These are phyloP conservation scores for Psylliodes chrysocephalus DNA, from an alignment of 2,888 invertebrate genomes.

Conservation along the genomic window DNA sequence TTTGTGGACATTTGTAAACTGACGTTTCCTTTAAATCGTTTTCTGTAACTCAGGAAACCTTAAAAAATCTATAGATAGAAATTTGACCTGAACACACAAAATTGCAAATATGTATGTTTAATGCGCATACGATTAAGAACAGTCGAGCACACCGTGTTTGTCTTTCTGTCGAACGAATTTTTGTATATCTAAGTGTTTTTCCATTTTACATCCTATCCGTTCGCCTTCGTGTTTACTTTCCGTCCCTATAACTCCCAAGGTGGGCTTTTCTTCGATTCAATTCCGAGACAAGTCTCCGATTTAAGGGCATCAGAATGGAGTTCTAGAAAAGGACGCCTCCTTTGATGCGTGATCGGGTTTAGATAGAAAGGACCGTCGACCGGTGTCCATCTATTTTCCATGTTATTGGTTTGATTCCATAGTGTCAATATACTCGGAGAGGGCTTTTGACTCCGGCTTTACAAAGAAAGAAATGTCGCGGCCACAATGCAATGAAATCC, in stretches of 20 bases:
- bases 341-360: conserved; percentile 57
- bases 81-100: too few relatives aligned
- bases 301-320: conserved; percentile 30
- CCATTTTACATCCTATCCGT: neutral
- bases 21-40: too few relatives aligned
- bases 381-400: conserved; percentile 63
- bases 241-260: conserved; percentile 20
- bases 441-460: conserved; percentile 52
- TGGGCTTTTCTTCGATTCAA: conserved; percentile 29
- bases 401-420: conserved; percentile 63
- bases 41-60: too few relatives aligned
- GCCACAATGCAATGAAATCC: conserved; percentile 52
- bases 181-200: neutral
- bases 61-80: too few relatives aligned
- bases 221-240: conserved; percentile 6
- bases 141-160: too few relatives aligned
- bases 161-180: neutral
- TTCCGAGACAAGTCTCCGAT: conserved; percentile 30
- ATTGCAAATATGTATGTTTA: too few relatives aligned
- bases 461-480: conserved; percentile 57
- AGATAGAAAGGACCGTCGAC: conserved; percentile 48
- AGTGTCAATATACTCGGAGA: conserved; percentile 58
- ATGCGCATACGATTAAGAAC: too few relatives aligned
- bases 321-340: conserved; percentile 41
- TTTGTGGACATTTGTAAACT: too few relatives aligned